Evolutionary conservation across 2,888 invertebrate species (phyloP).

Genomic region (Sipha maydis): DNA sequence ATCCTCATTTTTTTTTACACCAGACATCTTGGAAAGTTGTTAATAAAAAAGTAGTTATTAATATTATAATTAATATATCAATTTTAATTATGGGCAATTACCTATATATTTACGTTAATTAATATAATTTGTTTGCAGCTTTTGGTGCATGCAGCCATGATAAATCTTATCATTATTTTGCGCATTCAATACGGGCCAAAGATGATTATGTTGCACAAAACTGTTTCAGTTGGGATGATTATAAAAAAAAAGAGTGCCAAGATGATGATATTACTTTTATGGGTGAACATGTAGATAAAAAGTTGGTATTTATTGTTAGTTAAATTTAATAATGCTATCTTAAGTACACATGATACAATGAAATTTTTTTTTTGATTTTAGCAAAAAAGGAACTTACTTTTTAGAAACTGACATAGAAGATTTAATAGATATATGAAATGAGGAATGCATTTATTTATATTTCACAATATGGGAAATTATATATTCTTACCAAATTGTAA

Average conservation of each 20-base stretch:
- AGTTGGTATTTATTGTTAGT: background rate
- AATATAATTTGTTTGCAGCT: background rate
- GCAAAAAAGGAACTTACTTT: slow-evolving; percentile 25
- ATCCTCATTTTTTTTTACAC: too few species aligned
- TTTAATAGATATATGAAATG: background rate
- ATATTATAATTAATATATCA: background rate
- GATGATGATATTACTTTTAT: background rate
- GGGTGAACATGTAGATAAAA: slow-evolving; percentile 38
- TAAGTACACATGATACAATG: background rate
- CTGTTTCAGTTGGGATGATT: slow-evolving; percentile 19
- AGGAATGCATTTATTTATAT: background rate
- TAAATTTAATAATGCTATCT: background rate
- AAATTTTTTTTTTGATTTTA: slow-evolving; percentile 6
- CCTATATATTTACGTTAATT: background rate
- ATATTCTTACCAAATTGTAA: background rate
- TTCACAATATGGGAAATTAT: background rate
- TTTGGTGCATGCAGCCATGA: slow-evolving; percentile 52
- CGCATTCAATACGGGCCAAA: slow-evolving; percentile 23
- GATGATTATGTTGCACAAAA: background rate
- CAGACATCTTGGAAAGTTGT: too few species aligned
- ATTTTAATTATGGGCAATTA: background rate
- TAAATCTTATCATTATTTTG: slow-evolving; percentile 33
- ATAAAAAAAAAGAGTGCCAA: background rate
- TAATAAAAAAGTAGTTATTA: too few species aligned
- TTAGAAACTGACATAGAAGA: background rate